Evolutionary conservation across 2,113 vertebrate genomes (phyloP).

Genomic region (Eptatretus burgeri): DNA sequence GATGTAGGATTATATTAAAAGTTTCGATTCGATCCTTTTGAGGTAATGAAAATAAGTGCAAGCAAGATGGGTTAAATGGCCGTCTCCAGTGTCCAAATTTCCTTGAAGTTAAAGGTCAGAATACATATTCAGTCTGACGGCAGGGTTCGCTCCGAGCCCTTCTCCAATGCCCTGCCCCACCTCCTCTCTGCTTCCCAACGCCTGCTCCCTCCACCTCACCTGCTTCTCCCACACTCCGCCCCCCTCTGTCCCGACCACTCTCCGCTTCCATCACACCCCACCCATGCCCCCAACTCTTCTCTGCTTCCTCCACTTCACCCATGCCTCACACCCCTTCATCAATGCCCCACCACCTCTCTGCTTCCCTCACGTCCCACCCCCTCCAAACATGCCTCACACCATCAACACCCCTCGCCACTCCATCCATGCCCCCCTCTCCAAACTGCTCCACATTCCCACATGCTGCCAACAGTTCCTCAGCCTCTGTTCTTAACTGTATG

Average conservation of each 20-base stretch:
- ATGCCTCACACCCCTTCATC: neutral
- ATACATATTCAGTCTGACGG: no score
- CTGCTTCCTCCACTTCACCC: neutral
- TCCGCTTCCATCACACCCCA: neutral
- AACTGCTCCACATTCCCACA: neutral
- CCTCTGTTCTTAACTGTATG: neutral
- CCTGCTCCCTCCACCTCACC: neutral
- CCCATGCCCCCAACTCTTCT: neutral
- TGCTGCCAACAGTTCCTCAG: neutral
- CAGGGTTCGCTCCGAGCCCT: no score
- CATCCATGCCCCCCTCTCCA: neutral
- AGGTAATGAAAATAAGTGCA: no score
- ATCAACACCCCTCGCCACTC: neutral
- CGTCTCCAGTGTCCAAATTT: no score
- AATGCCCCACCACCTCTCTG: neutral
- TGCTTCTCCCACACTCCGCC: neutral
- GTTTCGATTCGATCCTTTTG: no score
- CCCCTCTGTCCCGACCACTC: neutral
- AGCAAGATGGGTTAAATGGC: no score
- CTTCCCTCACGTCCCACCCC: neutral
- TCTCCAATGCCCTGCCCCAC: neutral
- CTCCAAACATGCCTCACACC: neutral
- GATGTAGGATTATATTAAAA: no score
- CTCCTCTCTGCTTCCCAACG: neutral
- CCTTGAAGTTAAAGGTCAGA: no score